These are phyloP conservation scores for Pseudolycoriella hygida DNA, from an alignment of 2,888 invertebrate species.

Conservation along the genomic window DNA sequence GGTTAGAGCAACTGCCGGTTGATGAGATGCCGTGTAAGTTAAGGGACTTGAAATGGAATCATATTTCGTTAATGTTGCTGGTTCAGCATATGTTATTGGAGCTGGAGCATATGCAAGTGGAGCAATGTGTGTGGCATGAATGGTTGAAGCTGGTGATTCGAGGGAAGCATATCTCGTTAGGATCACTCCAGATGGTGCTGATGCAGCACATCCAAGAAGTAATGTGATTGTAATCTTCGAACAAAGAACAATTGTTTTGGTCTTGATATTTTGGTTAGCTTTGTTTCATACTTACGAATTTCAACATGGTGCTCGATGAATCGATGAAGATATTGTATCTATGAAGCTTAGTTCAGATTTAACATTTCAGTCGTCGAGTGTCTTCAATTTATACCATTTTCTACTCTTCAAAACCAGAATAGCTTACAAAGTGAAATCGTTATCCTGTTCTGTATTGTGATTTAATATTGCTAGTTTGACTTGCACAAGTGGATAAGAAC, in stretches of 20 bases:
- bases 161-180: constrained; percentile 8
- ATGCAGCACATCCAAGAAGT: background rate
- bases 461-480: too few relatives aligned
- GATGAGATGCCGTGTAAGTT: too few relatives aligned
- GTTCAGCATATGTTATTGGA: constrained; percentile 2
- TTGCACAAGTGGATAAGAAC: too few relatives aligned
- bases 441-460: too few relatives aligned
- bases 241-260: background rate
- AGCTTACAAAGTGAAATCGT: too few relatives aligned
- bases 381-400: background rate
- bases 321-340: background rate
- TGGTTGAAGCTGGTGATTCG: constrained; percentile 15
- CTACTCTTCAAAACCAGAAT: too few relatives aligned
- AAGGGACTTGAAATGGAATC: too few relatives aligned
- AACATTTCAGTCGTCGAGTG: background rate
- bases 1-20: too few relatives aligned
- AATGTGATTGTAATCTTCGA: background rate
- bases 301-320: background rate
- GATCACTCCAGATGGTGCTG: background rate
- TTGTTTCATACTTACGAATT: constrained; percentile 1
- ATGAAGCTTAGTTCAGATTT: background rate
- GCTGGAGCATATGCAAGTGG: constrained; percentile 9
- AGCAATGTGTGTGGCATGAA: constrained; percentile 16
- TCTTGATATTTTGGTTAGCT: background rate
- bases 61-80: background rate